Base-by-base conservation (phyloP, 2,797 vertebrate species). In the Rhinophrynus dorsalis region DNA sequence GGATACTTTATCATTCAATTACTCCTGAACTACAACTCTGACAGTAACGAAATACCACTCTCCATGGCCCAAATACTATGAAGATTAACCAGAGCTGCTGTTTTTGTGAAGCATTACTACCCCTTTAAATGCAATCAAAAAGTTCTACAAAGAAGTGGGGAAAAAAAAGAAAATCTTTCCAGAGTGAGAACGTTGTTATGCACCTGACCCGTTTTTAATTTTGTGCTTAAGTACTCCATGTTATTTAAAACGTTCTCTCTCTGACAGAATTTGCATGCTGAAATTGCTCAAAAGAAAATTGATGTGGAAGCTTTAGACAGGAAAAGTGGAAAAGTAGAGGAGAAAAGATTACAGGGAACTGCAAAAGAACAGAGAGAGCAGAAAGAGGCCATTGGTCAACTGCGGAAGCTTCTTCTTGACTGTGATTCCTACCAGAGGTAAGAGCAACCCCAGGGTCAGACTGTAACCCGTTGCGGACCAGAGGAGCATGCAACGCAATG, bases 381-480 rank as follows among this genome's bases (percentile, higher is more conserved):
- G 18, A 17, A 15, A 35, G 69, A 59, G 62, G 69, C 54, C 69
- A 56, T 35, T 27, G 62, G 69, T 59, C 69, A 73, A 59, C 35
- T 23, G 4, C 23, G 59, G 35, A 52, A 29, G 5, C 69, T 35
- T 44, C 29, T 59, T 10, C 17, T 18, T 32, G 62, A 66, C 47
- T 35, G 44, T 45, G 45, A 60, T 59, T 51, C 20, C 10, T 52
- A 30, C 62, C 52, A 27, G 21, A 58, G 69, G 62, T 50, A 73
- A 65, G 54, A 32, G 5, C n/a, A n/a, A n/a, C n/a, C n/a, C n/a
- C n/a, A n/a, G 18, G 54, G 69, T 66, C 62, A 54, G 33, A 10
- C 13, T 33, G 37, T 40, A 27, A 40, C 27, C 17, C 18, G 17
- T 44, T n/a, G n/a, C n/a, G n/a, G n/a, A n/a, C n/a, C n/a, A n/a